phyloP scores from a whole-genome alignment of 2,797 vertebrate species.

The Pterois miles region DNA sequence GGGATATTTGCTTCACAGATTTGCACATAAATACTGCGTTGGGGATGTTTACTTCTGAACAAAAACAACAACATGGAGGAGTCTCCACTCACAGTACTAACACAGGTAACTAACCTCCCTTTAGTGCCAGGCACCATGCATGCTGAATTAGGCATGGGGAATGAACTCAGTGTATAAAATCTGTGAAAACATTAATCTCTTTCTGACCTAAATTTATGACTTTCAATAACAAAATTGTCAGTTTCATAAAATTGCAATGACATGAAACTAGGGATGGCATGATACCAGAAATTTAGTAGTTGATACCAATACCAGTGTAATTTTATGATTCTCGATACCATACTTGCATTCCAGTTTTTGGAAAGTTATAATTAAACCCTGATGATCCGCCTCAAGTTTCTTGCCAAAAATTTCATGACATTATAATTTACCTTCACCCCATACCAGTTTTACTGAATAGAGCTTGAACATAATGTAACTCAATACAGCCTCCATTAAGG shows the following conservation, averaged over 20 bases:
- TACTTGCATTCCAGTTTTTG: too few relatives aligned
- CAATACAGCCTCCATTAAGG: too few relatives aligned
- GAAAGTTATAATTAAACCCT: too few relatives aligned
- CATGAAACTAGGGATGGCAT: background rate
- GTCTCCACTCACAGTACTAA: background rate
- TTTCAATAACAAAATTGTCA: background rate
- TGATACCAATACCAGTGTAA: too few relatives aligned
- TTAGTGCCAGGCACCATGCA: background rate
- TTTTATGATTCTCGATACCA: too few relatives aligned
- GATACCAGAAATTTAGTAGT: too few relatives aligned
- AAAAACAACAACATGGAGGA: slow-evolving; percentile 10
- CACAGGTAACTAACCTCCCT: slow-evolving; percentile 3
- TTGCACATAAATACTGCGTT: slow-evolving; percentile 16
- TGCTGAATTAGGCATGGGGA: background rate
- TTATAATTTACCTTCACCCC: too few relatives aligned
- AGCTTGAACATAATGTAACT: too few relatives aligned
- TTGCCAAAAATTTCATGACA: too few relatives aligned
- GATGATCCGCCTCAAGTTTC: too few relatives aligned
- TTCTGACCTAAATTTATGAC: background rate
- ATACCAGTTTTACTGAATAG: too few relatives aligned
- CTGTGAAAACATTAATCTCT: background rate
- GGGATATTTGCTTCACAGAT: slow-evolving; percentile 7
- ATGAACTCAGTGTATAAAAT: background rate
- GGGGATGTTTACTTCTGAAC: slow-evolving; percentile 20
- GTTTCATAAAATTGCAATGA: background rate